phyloP scores from a whole-genome alignment of 2,888 invertebrate species.

The Chrysolina americana region DNA sequence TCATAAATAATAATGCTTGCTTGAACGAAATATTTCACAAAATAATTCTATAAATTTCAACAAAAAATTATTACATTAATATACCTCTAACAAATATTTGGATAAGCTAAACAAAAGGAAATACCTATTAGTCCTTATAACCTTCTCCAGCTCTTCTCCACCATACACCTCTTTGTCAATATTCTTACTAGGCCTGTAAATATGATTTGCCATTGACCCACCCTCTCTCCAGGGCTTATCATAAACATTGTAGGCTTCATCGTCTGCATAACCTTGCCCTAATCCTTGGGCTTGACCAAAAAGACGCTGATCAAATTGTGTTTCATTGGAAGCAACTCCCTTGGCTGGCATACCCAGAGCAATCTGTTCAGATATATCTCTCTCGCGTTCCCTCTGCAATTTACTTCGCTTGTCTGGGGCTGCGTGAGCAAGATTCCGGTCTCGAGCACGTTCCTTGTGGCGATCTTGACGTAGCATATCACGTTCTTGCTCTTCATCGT shows the following conservation, averaged over 20 bases:
- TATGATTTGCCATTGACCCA: conserved; percentile 87
- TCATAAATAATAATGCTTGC: no score
- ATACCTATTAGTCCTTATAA: conserved; percentile 85
- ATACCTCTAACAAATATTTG: background rate
- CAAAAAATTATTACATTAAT: no score
- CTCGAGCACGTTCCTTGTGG: conserved; percentile 92
- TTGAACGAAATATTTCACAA: no score
- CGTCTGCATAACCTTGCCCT: conserved; percentile 92
- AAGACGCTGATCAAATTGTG: conserved; percentile 94
- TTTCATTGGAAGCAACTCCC: conserved; percentile 78
- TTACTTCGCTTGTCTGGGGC: conserved; percentile 95
- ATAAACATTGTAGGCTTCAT: conserved; percentile 97
- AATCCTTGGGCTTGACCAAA: conserved; percentile 95
- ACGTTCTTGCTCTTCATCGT: conserved; percentile 84
- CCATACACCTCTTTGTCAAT: conserved; percentile 93
- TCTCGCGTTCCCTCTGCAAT: conserved; percentile 89
- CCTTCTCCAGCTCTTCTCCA: conserved; percentile 89
- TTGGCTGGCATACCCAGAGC: conserved; percentile 96
- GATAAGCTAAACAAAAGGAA: background rate
- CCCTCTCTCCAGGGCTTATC: conserved; percentile 98
- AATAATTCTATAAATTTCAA: no score
- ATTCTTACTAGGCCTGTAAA: conserved; percentile 91
- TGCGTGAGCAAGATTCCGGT: conserved; percentile 92
- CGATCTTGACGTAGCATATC: conserved; percentile 91
- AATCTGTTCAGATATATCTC: conserved; percentile 98